Percentiles rank a stretch among this genome's conserved stretches.
phyloP scores from a whole-genome alignment of 2,888 invertebrate genomes.

The Meliscaeva auricollis region DNA sequence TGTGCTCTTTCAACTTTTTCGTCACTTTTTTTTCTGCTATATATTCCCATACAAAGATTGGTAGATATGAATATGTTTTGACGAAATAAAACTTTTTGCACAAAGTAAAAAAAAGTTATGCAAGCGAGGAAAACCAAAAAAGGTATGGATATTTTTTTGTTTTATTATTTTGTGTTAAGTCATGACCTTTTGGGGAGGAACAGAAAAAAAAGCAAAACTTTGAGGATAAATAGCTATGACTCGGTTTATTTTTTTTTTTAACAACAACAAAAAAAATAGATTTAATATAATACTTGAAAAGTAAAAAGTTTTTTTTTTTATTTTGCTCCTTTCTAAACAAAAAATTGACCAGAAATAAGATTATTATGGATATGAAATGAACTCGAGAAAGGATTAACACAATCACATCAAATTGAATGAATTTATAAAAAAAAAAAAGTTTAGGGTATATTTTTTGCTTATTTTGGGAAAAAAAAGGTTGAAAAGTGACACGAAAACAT shows the following conservation, averaged over 20 bases:
- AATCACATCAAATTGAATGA: constrained; percentile 41
- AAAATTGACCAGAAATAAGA: constrained; percentile 49
- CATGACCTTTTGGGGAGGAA: constrained; percentile 13
- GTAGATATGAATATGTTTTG: neutral
- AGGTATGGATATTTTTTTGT: neutral
- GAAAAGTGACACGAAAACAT: neutral
- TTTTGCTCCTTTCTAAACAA: neutral
- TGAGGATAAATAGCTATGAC: constrained; percentile 27
- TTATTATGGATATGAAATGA: constrained; percentile 40
- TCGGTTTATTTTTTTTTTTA: constrained; percentile 2
- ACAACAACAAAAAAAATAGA: neutral
- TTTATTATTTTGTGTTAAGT: constrained; percentile 19
- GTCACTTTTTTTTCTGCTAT: neutral
- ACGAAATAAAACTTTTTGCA: constrained; percentile 14
- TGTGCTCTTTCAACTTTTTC: constrained; percentile 27
- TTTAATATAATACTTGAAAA: neutral
- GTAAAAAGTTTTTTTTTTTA: neutral
- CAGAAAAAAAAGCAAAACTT: constrained; percentile 19
- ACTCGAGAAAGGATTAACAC: constrained; percentile 48
- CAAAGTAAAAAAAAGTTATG: constrained; percentile 22
- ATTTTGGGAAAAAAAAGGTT: neutral
- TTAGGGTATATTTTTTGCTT: constrained; percentile 1
- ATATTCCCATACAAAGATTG: neutral
- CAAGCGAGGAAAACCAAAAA: constrained; percentile 14
- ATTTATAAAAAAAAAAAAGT: constrained; percentile 5